phyloP scores from a whole-genome alignment of 2,797 vertebrate species.

The Chaetodon trifasciatus region DNA sequence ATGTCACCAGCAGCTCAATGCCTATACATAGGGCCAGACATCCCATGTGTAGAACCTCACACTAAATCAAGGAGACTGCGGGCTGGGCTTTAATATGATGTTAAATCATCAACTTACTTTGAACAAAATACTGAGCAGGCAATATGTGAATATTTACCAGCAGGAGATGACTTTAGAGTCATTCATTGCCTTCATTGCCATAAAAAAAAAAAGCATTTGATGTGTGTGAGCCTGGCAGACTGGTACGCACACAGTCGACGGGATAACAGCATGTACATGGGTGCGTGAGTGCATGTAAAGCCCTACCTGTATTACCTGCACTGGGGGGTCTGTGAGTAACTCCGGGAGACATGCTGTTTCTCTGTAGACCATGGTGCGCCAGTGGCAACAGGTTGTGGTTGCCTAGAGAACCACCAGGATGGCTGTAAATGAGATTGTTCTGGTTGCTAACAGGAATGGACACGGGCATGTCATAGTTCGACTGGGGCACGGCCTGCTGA shows the following conservation, averaged over 20 bases:
- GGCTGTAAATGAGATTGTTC: constrained; percentile 97
- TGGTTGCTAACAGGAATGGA: constrained; percentile 99
- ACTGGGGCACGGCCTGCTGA: constrained; percentile 94
- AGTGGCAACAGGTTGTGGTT: constrained; percentile 98
- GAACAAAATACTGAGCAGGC: constrained; percentile 45
- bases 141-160: constrained; percentile 42
- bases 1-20: constrained; percentile 69
- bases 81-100: constrained; percentile 45
- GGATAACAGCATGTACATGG: constrained; percentile 59
- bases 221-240: constrained; percentile 44
- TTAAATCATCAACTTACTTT: constrained; percentile 52
- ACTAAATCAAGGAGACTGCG: constrained; percentile 55
- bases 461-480: constrained; percentile 99
- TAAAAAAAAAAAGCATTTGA: constrained; percentile 37
- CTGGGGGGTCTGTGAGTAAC: constrained; percentile 98
- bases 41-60: constrained; percentile 51
- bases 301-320: constrained; percentile 90
- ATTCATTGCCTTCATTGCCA: constrained; percentile 51
- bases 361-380: constrained; percentile 96
- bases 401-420: constrained; percentile 94
- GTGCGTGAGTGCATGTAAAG: constrained; percentile 44
- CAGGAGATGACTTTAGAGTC: constrained; percentile 27
- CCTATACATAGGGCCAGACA: constrained; percentile 62
- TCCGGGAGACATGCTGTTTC: constrained; percentile 99
- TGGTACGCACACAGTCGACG: constrained; percentile 30